Evolutionary conservation across 2,888 invertebrate genomes (phyloP), one percentile per base, ranked within the genome.

Genomic region (Hedya salicella): DNA sequence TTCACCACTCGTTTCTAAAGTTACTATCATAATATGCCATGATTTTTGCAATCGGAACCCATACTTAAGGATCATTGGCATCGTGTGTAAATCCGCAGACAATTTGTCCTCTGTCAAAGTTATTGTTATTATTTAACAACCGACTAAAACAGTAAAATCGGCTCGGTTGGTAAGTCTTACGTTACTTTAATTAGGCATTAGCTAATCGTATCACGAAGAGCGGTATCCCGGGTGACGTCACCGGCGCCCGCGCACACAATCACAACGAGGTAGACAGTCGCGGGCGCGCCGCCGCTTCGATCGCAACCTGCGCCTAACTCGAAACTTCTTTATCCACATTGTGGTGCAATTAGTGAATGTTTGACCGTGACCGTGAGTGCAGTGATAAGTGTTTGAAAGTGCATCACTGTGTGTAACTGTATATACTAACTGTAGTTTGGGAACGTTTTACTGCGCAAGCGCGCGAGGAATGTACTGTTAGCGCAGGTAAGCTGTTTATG

Each of bases 151-250:
- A n/a, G n/a, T n/a, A n/a, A n/a, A n/a, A n/a, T n/a, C n/a, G n/a
- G n/a, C n/a, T n/a, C n/a, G n/a, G n/a, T n/a, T n/a, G n/a, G n/a
- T n/a, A n/a, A n/a, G n/a, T n/a, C n/a, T n/a, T n/a, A n/a, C n/a
- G n/a, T n/a, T n/a, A n/a, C 6, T 25, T 36, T 36, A 11, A 36
- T 36, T 36, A 36, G 36, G 36, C 9, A 36, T 36, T 36, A 36
- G 36, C 36, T 21, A 8, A 62, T 54, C 49, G 14, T 16, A 19
- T 25, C 49, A 1, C 46, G 17, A 19, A 50, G 44, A 25, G 48
- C 42, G 59, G 50, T 36, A 16, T 21, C 25, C 39, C 21, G 44
- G 44, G 30, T 66, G 65, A 70, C 71, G 68, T 63, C 66, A 67
- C 40, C 48, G 40, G 53, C 68, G 21, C 50, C 36, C 30, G 17